Evolutionary conservation across 1,140 invertebrate species (phyloP).

Genomic region (Panagrolaimus sp.): DNA sequence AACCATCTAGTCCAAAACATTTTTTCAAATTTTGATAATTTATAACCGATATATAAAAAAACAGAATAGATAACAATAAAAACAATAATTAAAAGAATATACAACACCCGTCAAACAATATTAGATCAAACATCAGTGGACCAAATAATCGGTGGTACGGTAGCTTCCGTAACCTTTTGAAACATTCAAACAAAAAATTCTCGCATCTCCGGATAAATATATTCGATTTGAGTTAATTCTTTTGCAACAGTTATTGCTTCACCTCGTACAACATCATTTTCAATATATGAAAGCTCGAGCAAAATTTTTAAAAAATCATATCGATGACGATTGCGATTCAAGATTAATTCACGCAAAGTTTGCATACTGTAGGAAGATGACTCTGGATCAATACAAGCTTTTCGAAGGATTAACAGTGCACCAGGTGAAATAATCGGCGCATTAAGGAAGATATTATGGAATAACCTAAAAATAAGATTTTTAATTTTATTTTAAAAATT

Average conservation of each 20-base stretch:
- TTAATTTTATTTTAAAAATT: too few relatives aligned
- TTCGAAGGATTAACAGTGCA: slow-evolving; percentile 74
- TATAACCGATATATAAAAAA: background rate
- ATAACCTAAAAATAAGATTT: slow-evolving; percentile 62
- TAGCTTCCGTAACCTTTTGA: slow-evolving; percentile 64
- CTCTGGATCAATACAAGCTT: slow-evolving; percentile 68
- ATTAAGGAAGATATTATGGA: slow-evolving; percentile 79
- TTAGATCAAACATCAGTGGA: background rate
- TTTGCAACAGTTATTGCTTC: slow-evolving; percentile 71
- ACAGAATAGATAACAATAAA: background rate
- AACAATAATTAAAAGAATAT: background rate
- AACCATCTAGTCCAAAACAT: too few relatives aligned
- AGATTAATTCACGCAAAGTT: slow-evolving; percentile 56
- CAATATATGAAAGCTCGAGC: slow-evolving; percentile 46
- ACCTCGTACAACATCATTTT: slow-evolving; percentile 67
- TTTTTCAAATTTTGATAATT: background rate
- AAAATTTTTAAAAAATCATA: slow-evolving; percentile 51
- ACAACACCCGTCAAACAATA: background rate
- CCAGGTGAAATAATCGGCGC: slow-evolving; percentile 84
- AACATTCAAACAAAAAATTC: slow-evolving; percentile 44
- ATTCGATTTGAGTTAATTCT: slow-evolving; percentile 70
- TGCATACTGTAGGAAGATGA: slow-evolving; percentile 67
- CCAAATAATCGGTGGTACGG: slow-evolving; percentile 50
- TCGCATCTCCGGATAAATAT: slow-evolving; percentile 69
- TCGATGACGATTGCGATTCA: slow-evolving; percentile 50